phyloP scores from a whole-genome alignment of 1,140 invertebrate genomes.

The Sipha flava region DNA sequence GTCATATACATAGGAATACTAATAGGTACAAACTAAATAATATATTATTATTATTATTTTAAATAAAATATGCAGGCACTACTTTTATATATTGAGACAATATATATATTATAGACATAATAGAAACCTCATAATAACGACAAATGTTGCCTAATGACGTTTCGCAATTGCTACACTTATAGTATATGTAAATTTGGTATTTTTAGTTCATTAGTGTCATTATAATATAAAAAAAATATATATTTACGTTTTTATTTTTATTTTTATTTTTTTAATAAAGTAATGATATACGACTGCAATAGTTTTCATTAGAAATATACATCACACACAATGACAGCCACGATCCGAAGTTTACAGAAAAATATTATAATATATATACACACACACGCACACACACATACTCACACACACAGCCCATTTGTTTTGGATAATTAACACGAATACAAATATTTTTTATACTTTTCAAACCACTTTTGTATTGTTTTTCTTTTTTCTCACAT shows the following conservation, averaged over 20 bases:
- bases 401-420: not conserved
- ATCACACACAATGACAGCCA: not conserved
- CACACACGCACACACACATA: not conserved
- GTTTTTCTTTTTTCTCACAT: not conserved
- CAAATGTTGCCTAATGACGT: slow-evolving; percentile 14
- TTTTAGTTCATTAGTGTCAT: slow-evolving; percentile 26
- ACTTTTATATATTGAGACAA: too few relatives aligned
- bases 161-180: not conserved
- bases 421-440: slow-evolving; percentile 7
- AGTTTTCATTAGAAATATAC: not conserved
- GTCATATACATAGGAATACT: too few relatives aligned
- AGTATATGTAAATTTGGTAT: not conserved
- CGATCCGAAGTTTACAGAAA: not conserved
- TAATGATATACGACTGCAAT: not conserved
- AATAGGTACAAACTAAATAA: not conserved
- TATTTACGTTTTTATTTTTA: not conserved
- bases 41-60: too few relatives aligned
- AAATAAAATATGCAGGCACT: too few relatives aligned
- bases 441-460: slow-evolving; percentile 2
- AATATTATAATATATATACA: not conserved
- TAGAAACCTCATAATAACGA: not conserved
- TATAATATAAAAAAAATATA: not conserved
- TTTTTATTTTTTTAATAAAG: not conserved
- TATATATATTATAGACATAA: not conserved
- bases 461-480: not conserved